Percentiles rank a stretch among this genome's conserved stretches.
Evolutionary conservation across 2,113 vertebrate genomes (phyloP).

Genomic region (Sceloporus undulatus): DNA sequence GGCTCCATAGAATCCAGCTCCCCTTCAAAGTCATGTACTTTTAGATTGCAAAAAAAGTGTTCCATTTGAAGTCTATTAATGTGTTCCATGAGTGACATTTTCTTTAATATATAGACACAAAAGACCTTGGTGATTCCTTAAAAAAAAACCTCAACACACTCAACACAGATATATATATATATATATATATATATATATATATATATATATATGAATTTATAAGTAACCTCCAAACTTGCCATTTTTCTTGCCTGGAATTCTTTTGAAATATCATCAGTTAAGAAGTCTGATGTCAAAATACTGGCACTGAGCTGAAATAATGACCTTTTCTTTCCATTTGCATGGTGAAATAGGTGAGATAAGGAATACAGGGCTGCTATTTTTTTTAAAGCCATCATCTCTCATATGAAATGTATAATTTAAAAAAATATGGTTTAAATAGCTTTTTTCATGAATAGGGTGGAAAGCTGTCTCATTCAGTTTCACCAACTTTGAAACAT

Average conservation of each 20-base stretch:
- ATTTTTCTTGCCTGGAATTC: not conserved
- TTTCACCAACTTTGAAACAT: not conserved
- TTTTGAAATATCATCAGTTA: not conserved
- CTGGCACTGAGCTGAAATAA: not conserved
- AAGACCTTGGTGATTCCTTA: not conserved
- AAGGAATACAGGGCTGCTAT: not conserved
- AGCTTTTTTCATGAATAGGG: not conserved
- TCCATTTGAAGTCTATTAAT: not conserved
- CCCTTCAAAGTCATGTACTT: not conserved
- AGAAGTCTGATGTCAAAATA: not conserved
- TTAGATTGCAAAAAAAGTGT: not conserved
- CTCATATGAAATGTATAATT: not conserved
- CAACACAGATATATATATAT: not conserved
- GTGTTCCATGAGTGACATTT: constrained; percentile 20
- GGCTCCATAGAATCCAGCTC: not conserved
- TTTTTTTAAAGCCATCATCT: not conserved
- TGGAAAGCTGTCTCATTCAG: not conserved
- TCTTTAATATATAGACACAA: constrained; percentile 31
- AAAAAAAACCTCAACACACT: not conserved
- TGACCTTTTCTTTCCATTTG: not conserved
- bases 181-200: too few species aligned
- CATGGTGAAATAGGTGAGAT: not conserved
- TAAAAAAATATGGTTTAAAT: not conserved
- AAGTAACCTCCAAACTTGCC: not conserved
- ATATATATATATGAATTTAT: not conserved